A percentile compares a stretch with the other conserved stretches of the same genome.
Conservation (phyloP, 2,113 vertebrate species). For the Oreochromis tanganicae region DNA sequence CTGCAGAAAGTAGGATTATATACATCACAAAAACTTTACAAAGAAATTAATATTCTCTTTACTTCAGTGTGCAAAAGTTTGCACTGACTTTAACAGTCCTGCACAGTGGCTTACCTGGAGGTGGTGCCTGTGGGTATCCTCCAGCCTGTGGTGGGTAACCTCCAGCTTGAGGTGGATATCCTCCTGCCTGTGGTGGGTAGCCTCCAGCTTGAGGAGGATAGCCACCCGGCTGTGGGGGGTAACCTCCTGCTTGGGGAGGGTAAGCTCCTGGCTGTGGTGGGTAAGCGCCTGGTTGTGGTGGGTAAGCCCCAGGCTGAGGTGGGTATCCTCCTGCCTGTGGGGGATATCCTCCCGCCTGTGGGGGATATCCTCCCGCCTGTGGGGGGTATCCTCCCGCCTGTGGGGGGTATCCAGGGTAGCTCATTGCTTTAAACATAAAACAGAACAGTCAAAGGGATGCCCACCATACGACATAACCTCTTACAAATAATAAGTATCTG, state of each 20-base stretch:
- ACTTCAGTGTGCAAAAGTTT: not conserved
- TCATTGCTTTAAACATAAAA: slow-evolving; percentile 79
- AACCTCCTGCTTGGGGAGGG: slow-evolving; percentile 69
- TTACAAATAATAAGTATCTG: not conserved
- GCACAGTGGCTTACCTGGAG: slow-evolving; percentile 54
- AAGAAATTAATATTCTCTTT: not conserved
- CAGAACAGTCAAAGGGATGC: not conserved
- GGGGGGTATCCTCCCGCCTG: slow-evolving; percentile 65
- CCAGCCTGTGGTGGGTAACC: slow-evolving; percentile 35
- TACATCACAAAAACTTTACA: not conserved
- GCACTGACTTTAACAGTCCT: not conserved
- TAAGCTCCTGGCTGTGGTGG: slow-evolving; percentile 71
- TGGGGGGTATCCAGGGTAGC: slow-evolving; percentile 79
- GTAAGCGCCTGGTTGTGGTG: slow-evolving; percentile 61
- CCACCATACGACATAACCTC: not conserved
- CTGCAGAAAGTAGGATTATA: not conserved
- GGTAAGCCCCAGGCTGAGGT: slow-evolving; percentile 53
- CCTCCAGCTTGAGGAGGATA: slow-evolving; percentile 47
- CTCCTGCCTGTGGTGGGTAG: slow-evolving; percentile 57
- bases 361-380: slow-evolving; percentile 34
- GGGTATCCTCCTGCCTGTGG: slow-evolving; percentile 67
- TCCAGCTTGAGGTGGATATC: slow-evolving; percentile 42
- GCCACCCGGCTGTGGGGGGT: slow-evolving; percentile 47
- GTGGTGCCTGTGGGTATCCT: slow-evolving; percentile 51
- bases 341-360: slow-evolving; percentile 68